Base-by-base conservation (phyloP, 2,888 invertebrate genomes). In the Phortica okadai region DNA sequence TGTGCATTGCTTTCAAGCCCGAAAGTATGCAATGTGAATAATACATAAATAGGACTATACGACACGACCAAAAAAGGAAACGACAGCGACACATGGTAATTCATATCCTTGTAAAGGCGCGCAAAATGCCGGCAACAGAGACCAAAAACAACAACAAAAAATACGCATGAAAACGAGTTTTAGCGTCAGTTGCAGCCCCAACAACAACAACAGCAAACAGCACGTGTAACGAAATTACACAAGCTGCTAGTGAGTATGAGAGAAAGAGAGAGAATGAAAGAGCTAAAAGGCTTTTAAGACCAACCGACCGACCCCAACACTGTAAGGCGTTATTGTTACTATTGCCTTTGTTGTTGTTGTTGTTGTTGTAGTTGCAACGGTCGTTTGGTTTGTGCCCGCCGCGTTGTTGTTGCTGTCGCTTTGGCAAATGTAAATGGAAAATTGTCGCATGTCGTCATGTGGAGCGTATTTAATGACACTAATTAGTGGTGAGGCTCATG, bases 401-500 rank as follows among this genome's bases (percentile, higher is more conserved):
- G n/a, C 16, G 2, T 8, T 50, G 50, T 50, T 8, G 14, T 50
- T 14, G 14, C 50, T 14, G 50, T 14, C 50, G 14, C 50, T 50
- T 50, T 50, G 50, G 50, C 50, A 50, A 50, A 50, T 50, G 50
- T 50, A 44, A 70, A 70, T 54, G 54, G 70, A 54, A 54, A 70
- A 70, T 25, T 70, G 50, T 54, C 33, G 67, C 42, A 54, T 54
- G 42, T 77, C 82, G 82, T 82, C 86, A 83, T 87, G 83, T 86
- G 86, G 83, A 88, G 87, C 89, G 86, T 88, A 85, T 89, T 89
- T 90, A 91, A 91, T 91, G 91, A 90, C 90, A 90, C 91, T 90
- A 91, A 91, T 91, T 91, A 91, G 91, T 91, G 90, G 89, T 83
- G 87, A 82, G 88, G 87, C 89, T 89, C 89, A 85, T 88, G 89